Percentiles rank a stretch among this genome's conserved stretches.
Conservation (phyloP, 2,888 invertebrate genomes). For the Carcina quercana region DNA sequence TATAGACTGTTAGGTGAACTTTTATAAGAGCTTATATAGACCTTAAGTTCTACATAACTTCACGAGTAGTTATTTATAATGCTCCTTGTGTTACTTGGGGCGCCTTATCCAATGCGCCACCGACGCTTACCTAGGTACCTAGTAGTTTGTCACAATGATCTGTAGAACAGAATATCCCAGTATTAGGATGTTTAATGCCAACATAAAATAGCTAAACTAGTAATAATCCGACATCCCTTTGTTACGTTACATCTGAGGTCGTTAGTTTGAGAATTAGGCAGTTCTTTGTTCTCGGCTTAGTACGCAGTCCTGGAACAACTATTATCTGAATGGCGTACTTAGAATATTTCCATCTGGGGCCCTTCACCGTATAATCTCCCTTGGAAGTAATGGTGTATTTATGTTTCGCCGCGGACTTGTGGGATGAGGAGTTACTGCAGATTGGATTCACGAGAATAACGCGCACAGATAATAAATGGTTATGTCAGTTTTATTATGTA, state of each 20-base stretch:
- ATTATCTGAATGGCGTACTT: neutral
- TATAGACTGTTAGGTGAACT: too few species aligned
- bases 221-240: neutral
- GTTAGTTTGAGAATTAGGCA: slow-evolving; percentile 1
- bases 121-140: too few species aligned
- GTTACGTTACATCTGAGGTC: neutral
- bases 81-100: too few species aligned
- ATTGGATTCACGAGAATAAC: too few species aligned
- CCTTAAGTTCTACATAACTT: too few species aligned
- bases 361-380: slow-evolving; percentile 25
- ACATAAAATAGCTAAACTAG: neutral
- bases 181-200: neutral
- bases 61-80: too few species aligned
- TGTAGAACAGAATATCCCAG: too few species aligned
- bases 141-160: too few species aligned
- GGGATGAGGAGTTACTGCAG: slow-evolving; percentile 50
- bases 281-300: slow-evolving; percentile 4
- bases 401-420: slow-evolving; percentile 26
- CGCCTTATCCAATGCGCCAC: too few species aligned
- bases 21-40: too few species aligned
- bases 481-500: too few species aligned
- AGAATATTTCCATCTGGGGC: slow-evolving; percentile 13
- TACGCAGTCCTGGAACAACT: neutral
- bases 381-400: slow-evolving; percentile 27
- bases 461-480: slow-evolving; percentile 27